phyloP scores from a whole-genome alignment of 2,888 invertebrate species.

The Tortrix viridana region DNA sequence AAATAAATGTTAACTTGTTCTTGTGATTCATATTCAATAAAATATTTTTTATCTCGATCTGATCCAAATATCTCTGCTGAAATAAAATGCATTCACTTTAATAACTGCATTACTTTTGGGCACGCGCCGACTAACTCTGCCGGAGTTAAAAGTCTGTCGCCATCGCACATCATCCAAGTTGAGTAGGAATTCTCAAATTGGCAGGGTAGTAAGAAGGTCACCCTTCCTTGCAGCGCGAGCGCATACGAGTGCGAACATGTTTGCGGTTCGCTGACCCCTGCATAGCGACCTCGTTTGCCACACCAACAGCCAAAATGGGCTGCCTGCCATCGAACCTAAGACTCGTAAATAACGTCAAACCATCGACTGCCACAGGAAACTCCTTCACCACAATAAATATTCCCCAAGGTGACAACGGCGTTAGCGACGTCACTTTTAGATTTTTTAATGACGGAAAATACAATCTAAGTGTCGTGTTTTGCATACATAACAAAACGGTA shows the following conservation, averaged over 20 bases:
- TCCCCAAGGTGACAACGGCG: constrained; percentile 28
- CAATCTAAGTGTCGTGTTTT: constrained; percentile 23
- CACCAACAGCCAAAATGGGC: constrained; percentile 51
- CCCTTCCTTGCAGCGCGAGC: constrained; percentile 48
- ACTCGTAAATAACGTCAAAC: constrained; percentile 40
- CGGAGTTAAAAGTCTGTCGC: constrained; percentile 41
- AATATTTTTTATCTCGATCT: neutral
- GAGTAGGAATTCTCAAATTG: constrained; percentile 41
- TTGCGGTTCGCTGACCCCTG: constrained; percentile 67
- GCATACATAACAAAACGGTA: constrained; percentile 19
- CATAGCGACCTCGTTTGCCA: constrained; percentile 51
- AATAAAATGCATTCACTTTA: constrained; percentile 36
- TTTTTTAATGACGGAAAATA: constrained; percentile 32
- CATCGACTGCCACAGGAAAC: constrained; percentile 28
- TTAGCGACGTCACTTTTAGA: constrained; percentile 21
- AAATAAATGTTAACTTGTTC: neutral
- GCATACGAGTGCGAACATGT: constrained; percentile 58
- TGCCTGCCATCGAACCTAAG: constrained; percentile 27
- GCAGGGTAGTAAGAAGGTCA: constrained; percentile 47
- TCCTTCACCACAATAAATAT: constrained; percentile 24
- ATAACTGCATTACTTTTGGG: constrained; percentile 39
- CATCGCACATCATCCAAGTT: constrained; percentile 42
- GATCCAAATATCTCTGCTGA: constrained; percentile 23
- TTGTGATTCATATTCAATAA: constrained; percentile 5
- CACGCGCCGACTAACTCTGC: constrained; percentile 45